Evolutionary conservation across 92 coral and sea anemone genomes (phyloP).

Genomic region (Actinostola sp.): DNA sequence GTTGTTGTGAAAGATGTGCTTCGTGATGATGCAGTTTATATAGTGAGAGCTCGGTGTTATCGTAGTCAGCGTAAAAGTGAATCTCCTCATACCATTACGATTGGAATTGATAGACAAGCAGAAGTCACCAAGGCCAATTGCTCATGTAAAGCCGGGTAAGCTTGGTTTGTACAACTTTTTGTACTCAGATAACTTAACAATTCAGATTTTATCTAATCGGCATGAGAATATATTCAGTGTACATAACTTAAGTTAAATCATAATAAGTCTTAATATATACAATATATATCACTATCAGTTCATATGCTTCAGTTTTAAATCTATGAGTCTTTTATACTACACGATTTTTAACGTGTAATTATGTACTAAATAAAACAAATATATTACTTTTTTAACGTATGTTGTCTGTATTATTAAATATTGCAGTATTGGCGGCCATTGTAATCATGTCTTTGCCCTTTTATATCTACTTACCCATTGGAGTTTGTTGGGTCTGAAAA

Average conservation of each 20-base stretch:
- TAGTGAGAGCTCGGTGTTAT: constrained; percentile 16
- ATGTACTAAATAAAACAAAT: not conserved
- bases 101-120: constrained; percentile 23
- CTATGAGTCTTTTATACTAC: too few species aligned
- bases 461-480: constrained; percentile 52
- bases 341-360: not conserved
- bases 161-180: not conserved
- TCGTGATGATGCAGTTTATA: not conserved
- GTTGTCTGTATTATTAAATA: too few species aligned
- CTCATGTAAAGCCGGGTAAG: constrained; percentile 55
- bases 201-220: not conserved
- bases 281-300: too few species aligned
- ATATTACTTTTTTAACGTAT: not conserved
- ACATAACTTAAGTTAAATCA: too few species aligned
- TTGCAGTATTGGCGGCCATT: constrained; percentile 56
- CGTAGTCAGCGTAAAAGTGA: constrained; percentile 39
- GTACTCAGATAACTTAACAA: not conserved
- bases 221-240: not conserved
- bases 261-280: too few species aligned
- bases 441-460: constrained; percentile 38
- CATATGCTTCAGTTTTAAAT: too few species aligned
- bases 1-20: constrained; percentile 26
- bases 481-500: constrained; percentile 48
- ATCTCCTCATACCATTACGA: constrained; percentile 33
- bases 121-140: constrained; percentile 32